phyloP scores from a whole-genome alignment of 2,113 vertebrate species.

The Macquaria australasica region DNA sequence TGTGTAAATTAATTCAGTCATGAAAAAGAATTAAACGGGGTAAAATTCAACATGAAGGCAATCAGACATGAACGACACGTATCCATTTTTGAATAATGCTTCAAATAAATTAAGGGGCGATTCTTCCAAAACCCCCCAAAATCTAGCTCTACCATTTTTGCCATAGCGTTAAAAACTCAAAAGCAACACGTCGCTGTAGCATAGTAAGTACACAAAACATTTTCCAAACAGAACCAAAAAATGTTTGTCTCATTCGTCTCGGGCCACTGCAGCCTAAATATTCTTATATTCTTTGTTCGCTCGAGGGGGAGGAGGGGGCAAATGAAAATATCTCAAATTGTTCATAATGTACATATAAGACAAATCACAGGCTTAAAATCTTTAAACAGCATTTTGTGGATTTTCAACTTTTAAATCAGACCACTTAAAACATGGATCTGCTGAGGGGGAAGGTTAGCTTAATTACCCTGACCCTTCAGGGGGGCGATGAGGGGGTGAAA shows the following conservation, averaged over 20 bases:
- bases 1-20: constrained; percentile 41
- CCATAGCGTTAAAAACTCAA: constrained; percentile 32
- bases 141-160: constrained; percentile 37
- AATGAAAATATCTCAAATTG: constrained; percentile 28
- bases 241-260: background rate
- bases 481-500: background rate
- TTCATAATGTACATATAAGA: constrained; percentile 55
- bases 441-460: background rate
- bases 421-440: constrained; percentile 41
- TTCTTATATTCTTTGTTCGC: constrained; percentile 49
- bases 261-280: constrained; percentile 16
- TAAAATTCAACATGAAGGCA: constrained; percentile 34
- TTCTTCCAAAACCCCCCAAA: background rate
- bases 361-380: constrained; percentile 45
- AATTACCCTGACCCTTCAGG: background rate
- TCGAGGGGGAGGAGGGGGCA: background rate
- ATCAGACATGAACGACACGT: constrained; percentile 33
- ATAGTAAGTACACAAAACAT: constrained; percentile 36
- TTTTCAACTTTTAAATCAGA: constrained; percentile 8
- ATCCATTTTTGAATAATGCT: constrained; percentile 29
- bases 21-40: constrained; percentile 18
- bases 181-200: constrained; percentile 53
- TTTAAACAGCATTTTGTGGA: constrained; percentile 36
- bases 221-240: constrained; percentile 35
- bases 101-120: constrained; percentile 53